These are phyloP conservation scores for Agrochola lota DNA, from an alignment of 2,888 invertebrate genomes.

Conservation along the genomic window DNA sequence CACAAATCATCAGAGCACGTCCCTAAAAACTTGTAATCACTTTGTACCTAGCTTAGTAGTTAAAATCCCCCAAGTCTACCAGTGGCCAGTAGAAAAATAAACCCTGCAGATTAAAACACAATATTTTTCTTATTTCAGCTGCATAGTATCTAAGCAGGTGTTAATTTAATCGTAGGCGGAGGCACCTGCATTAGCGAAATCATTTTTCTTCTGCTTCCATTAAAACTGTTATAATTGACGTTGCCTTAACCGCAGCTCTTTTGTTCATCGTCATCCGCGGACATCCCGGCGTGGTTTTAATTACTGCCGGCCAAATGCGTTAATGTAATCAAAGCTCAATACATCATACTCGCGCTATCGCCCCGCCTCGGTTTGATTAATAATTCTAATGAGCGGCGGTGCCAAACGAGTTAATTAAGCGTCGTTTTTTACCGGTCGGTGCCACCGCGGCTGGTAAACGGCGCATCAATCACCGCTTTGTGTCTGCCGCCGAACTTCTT, in stretches of 20 bases:
- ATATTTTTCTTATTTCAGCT: constrained; percentile 1
- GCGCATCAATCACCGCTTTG: constrained; percentile 90
- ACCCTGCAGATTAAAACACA: neutral
- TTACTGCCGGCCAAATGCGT: constrained; percentile 85
- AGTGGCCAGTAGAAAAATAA: too few relatives aligned
- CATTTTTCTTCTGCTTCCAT: constrained; percentile 74
- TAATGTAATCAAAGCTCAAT: constrained; percentile 90
- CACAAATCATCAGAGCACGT: too few relatives aligned
- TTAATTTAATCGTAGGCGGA: constrained; percentile 37
- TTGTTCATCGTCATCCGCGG: constrained; percentile 72
- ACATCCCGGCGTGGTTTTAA: constrained; percentile 88
- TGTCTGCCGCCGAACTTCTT: constrained; percentile 86
- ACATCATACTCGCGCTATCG: constrained; percentile 89
- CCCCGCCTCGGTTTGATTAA: constrained; percentile 89
- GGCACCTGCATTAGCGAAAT: constrained; percentile 72
- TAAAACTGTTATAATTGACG: constrained; percentile 75
- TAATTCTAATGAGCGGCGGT: constrained; percentile 90
- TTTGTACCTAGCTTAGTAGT: too few relatives aligned
- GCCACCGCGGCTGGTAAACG: constrained; percentile 89
- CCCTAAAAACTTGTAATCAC: too few relatives aligned
- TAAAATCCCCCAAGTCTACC: too few relatives aligned
- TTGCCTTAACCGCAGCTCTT: constrained; percentile 63
- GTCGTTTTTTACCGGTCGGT: constrained; percentile 86
- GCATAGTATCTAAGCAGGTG: constrained; percentile 52
- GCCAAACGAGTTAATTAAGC: constrained; percentile 91